Evolutionary conservation across 1,140 invertebrate genomes (phyloP).

Genomic region (Aphis gossypii): DNA sequence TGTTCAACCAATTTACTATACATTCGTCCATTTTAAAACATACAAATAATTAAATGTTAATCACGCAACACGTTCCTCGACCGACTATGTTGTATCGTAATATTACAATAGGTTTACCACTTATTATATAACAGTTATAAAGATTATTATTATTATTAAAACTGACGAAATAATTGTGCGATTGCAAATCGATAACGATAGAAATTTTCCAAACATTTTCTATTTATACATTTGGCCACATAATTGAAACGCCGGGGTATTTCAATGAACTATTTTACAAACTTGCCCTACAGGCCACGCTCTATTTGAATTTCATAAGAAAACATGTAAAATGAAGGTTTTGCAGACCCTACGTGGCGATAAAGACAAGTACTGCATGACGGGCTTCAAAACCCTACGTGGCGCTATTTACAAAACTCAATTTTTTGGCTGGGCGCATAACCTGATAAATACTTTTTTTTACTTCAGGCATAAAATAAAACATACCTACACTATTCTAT

Average conservation of each 20-base stretch:
- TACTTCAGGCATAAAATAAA: no score
- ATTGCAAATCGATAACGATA: not conserved
- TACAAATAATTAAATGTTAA: not conserved
- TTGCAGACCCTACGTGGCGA: no score
- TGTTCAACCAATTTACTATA: not conserved
- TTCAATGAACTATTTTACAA: no score
- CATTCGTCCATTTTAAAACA: slow-evolving; percentile 17
- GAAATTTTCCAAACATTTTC: not conserved
- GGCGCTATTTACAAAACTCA: no score
- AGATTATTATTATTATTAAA: not conserved
- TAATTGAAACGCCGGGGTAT: not conserved
- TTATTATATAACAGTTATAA: not conserved
- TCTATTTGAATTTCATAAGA: no score
- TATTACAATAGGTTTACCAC: not conserved
- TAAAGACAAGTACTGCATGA: no score
- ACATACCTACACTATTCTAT: no score
- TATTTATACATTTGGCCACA: not conserved
- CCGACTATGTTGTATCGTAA: not conserved
- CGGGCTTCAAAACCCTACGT: no score
- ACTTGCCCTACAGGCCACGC: no score
- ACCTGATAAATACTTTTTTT: no score
- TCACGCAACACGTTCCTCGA: not conserved
- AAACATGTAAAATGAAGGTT: no score
- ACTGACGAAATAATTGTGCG: not conserved
- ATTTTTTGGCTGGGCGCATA: no score